Evolutionary conservation across 2,113 vertebrate species (phyloP).

Genomic region (Chionomys nivalis): DNA sequence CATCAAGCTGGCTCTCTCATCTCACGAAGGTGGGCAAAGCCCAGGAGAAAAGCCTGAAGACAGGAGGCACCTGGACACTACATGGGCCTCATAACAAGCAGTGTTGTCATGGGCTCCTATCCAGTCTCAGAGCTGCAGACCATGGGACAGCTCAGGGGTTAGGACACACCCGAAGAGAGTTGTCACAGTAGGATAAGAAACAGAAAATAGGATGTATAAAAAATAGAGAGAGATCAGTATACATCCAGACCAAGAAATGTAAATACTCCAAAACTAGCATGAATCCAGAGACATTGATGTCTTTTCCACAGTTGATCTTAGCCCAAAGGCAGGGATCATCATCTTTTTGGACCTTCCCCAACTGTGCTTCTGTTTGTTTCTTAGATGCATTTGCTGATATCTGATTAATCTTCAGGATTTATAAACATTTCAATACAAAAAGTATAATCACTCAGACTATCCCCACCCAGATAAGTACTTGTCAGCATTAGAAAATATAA

Average conservation of each 20-base stretch:
- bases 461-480: not conserved
- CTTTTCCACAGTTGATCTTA: not conserved
- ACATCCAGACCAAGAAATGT: not conserved
- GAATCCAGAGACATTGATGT: not conserved
- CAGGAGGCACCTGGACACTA: not conserved
- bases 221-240: not conserved
- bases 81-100: rapidly evolving
- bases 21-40: not conserved
- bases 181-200: not conserved
- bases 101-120: not conserved
- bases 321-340: not conserved
- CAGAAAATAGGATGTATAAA: not conserved
- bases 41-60: not conserved
- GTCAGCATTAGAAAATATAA: constrained; percentile 11
- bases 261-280: not conserved
- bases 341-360: not conserved
- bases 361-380: not conserved
- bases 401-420: not conserved
- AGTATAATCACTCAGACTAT: not conserved
- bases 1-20: not conserved
- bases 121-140: not conserved
- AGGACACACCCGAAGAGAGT: not conserved
- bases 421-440: not conserved
- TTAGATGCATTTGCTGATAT: not conserved
- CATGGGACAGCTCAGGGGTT: not conserved